Evolutionary conservation across 2,797 vertebrate species (phyloP).

Genomic region (Gallinago stenura): DNA sequence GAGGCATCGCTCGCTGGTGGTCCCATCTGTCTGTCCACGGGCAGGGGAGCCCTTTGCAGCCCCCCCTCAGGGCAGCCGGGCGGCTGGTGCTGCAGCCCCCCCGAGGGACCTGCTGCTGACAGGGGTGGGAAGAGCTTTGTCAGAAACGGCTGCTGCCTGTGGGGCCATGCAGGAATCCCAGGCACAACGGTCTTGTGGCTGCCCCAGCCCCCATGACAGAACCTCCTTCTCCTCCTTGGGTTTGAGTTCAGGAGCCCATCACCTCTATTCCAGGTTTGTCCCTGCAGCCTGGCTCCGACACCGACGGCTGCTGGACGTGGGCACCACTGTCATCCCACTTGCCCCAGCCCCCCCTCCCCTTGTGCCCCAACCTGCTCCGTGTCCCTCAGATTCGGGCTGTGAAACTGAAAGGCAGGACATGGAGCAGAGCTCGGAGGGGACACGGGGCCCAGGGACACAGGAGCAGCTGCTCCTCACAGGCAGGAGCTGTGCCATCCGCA

Average conservation of each 20-base stretch:
- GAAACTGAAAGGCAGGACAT: background rate
- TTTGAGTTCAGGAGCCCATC: background rate
- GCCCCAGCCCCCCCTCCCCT: background rate
- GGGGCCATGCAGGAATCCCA: background rate
- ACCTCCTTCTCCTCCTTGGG: background rate
- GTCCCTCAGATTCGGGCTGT: background rate
- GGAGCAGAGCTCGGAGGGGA: background rate
- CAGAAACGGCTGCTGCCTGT: background rate
- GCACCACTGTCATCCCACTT: fast-evolving
- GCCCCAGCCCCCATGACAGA: fast-evolving
- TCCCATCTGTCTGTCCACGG: background rate
- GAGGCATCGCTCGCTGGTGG: background rate
- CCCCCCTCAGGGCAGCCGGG: background rate
- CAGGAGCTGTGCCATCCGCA: background rate
- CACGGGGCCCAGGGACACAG: fast-evolving
- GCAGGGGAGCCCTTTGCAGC: background rate
- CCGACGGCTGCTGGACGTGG: fast-evolving
- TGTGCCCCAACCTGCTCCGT: background rate
- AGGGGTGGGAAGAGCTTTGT: background rate
- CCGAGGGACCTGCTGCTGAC: fast-evolving
- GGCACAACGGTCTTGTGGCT: background rate
- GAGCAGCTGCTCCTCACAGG: background rate
- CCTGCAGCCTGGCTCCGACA: background rate
- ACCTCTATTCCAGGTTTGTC: background rate
- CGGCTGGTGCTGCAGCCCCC: background rate